Conservation (phyloP, 2,797 vertebrate genomes). For the Mormyrus hasselquistii region DNA sequence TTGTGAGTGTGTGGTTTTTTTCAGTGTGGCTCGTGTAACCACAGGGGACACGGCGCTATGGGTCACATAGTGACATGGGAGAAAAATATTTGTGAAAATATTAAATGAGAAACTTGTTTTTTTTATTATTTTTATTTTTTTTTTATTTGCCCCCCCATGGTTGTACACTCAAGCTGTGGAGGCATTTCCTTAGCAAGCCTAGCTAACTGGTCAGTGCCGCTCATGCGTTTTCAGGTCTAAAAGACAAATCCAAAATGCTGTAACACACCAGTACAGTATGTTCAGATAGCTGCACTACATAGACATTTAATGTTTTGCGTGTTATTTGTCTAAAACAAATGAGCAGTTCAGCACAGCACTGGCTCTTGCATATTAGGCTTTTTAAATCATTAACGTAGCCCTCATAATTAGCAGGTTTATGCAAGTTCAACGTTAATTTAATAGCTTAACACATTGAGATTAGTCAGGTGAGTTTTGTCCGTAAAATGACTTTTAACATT, state of each 20-base stretch:
- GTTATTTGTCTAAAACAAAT: not conserved
- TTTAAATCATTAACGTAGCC: not conserved
- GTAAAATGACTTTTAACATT: not conserved
- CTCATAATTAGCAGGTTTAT: not conserved
- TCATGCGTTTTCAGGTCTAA: not conserved
- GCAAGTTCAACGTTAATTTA: not conserved
- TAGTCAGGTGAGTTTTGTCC: not conserved
- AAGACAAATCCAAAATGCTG: not conserved
- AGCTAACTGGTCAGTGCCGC: not conserved
- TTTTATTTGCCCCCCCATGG: not conserved
- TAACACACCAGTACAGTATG: not conserved
- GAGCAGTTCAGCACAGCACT: not conserved
- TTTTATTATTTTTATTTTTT: not conserved
- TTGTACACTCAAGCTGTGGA: not conserved
- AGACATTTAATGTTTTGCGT: not conserved
- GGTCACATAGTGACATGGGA: not conserved
- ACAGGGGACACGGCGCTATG: not conserved
- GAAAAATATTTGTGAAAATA: not conserved
- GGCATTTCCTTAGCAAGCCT: not conserved
- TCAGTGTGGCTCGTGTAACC: not conserved
- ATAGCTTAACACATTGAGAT: not conserved
- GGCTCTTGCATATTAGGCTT: not conserved
- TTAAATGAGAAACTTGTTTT: not conserved
- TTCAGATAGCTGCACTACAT: not conserved
- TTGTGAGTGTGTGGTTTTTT: not conserved